These are phyloP conservation scores for Calameuta filiformis DNA, from an alignment of 2,888 invertebrate genomes.

Conservation along the genomic window DNA sequence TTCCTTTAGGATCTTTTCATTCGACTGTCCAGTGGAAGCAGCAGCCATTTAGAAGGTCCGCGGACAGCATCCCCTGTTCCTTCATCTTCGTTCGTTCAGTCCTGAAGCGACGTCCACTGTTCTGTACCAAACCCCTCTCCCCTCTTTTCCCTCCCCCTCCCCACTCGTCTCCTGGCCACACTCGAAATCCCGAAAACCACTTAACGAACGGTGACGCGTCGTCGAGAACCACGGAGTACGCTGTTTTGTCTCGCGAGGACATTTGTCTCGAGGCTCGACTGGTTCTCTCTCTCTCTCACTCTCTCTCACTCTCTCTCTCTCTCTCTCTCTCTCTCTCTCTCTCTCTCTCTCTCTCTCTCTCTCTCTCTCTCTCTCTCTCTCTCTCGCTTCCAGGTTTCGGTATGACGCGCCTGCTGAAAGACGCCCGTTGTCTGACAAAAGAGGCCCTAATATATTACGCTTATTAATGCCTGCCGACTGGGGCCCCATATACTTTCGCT, in stretches of 20 bases:
- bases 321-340: constrained; percentile 2
- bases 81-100: background rate
- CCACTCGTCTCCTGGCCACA: background rate
- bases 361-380: background rate
- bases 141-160: background rate
- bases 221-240: constrained; percentile 24
- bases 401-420: constrained; percentile 51
- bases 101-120: background rate
- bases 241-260: constrained; percentile 45
- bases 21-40: background rate
- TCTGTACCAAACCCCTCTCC: background rate
- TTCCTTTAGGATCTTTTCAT: constrained; percentile 3
- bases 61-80: no score
- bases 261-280: constrained; percentile 41
- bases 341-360: constrained; percentile 2
- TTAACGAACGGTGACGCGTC: constrained; percentile 44
- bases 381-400: constrained; percentile 34
- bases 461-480: constrained; percentile 51
- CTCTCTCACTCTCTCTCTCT: constrained; percentile 7
- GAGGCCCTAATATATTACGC: constrained; percentile 62
- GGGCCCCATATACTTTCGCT: constrained; percentile 17
- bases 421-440: constrained; percentile 51
- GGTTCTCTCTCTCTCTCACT: constrained; percentile 17
- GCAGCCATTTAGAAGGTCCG: no score
- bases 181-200: constrained; percentile 35